A percentile compares a stretch with the other conserved stretches of the same genome.
These are phyloP conservation scores for Orius insidiosus DNA, from an alignment of 1,140 invertebrate species.

Conservation along the genomic window DNA sequence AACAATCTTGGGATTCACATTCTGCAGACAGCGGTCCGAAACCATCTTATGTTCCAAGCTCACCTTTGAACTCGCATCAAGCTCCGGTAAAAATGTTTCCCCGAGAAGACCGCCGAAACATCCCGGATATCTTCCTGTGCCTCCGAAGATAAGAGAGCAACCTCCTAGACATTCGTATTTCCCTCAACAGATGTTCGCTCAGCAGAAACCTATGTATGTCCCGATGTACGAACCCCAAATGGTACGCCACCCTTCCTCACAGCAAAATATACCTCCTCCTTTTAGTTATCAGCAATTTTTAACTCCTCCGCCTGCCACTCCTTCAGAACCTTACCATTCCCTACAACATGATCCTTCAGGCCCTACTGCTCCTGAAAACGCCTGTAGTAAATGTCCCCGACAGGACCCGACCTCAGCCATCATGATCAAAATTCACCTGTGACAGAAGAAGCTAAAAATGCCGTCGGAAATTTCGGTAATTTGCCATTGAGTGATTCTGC, in stretches of 20 bases:
- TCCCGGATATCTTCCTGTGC: not conserved
- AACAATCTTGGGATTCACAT: not conserved
- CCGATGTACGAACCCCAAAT: too few species aligned
- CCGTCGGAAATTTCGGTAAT: constrained; percentile 12
- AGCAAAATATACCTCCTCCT: constrained; percentile 1
- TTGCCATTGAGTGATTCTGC: constrained; percentile 14
- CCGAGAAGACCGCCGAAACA: too few species aligned
- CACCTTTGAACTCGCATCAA: too few species aligned
- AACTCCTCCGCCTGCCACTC: constrained; percentile 7
- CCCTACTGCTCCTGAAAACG: constrained; percentile 8
- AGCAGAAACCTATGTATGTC: too few species aligned
- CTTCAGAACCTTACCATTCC: constrained; percentile 7
- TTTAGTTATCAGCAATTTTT: constrained; percentile 10
- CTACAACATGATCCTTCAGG: too few species aligned
- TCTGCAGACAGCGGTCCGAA: not conserved
- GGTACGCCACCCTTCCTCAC: not conserved
- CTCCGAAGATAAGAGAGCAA: not conserved
- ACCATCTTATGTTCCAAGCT: too few species aligned
- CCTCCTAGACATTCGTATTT: not conserved
- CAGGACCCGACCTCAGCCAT: constrained; percentile 9
- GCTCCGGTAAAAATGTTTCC: too few species aligned
- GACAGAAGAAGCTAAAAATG: constrained; percentile 9
- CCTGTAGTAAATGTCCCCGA: constrained; percentile 15
- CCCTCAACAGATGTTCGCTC: too few species aligned
- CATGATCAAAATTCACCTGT: not conserved